Conservation (phyloP, 2,888 invertebrate genomes). For the Bruchidius siliquastri region DNA sequence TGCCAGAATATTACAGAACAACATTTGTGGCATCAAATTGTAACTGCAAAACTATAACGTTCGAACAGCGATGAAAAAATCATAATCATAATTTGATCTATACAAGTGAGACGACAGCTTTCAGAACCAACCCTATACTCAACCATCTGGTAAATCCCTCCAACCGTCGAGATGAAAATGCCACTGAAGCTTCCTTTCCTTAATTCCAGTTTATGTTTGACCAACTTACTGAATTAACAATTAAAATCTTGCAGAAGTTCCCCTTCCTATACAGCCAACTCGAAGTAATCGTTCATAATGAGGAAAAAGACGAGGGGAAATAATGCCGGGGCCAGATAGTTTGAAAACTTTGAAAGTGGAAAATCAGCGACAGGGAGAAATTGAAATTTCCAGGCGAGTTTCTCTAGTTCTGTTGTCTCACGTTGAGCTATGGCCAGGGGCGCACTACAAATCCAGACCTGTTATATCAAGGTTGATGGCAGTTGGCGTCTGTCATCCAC, state of each 20-base stretch:
- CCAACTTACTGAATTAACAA: neutral
- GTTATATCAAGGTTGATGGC: no score
- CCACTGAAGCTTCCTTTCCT: neutral
- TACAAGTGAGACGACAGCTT: no score
- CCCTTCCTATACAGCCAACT: neutral
- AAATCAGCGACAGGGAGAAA: neutral
- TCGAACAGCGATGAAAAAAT: no score
- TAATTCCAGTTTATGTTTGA: neutral
- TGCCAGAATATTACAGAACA: no score
- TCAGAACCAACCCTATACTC: no score
- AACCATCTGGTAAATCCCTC: no score
- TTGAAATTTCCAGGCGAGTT: neutral
- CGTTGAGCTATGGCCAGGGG: neutral
- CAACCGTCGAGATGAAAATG: neutral
- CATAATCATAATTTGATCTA: no score
- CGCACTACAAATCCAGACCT: neutral
- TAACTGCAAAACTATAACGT: no score
- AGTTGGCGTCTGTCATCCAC: no score
- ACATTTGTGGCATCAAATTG: no score
- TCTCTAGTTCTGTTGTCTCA: neutral
- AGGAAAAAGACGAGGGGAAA: neutral
- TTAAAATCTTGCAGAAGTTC: neutral
- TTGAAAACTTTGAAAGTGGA: slow-evolving; percentile 1
- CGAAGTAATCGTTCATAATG: neutral
- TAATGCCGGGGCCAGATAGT: slow-evolving; percentile 3